A percentile compares a stretch with the other conserved stretches of the same genome.
Evolutionary conservation across 2,888 invertebrate species (phyloP).

Genomic region (Orchesellides sinensis): DNA sequence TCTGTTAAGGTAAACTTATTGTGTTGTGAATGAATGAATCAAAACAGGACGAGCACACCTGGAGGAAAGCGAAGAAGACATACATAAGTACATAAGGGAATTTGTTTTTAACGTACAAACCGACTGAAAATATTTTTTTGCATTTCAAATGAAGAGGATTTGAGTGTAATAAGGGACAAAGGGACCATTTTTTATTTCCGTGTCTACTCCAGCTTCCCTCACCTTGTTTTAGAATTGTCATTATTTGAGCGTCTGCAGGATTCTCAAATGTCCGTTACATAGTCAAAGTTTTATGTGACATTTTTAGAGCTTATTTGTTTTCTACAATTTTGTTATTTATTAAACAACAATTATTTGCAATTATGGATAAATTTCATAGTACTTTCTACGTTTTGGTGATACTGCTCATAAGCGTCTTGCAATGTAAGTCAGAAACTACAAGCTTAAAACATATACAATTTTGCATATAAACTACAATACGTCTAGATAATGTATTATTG

Average conservation of each 20-base stretch:
- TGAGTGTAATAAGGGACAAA: constrained; percentile 30
- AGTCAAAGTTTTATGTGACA: background rate
- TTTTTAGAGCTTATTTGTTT: constrained; percentile 14
- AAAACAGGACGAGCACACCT: constrained; percentile 39
- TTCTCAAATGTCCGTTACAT: constrained; percentile 33
- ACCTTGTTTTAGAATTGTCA: constrained; percentile 14
- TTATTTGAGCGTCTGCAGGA: background rate
- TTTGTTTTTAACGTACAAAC: constrained; percentile 39
- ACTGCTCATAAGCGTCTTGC: background rate
- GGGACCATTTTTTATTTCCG: constrained; percentile 10
- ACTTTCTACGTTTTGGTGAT: background rate
- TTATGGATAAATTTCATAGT: background rate
- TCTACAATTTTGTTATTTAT: background rate
- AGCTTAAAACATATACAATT: background rate
- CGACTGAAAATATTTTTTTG: constrained; percentile 17
- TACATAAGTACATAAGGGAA: constrained; percentile 14
- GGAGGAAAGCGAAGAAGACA: constrained; percentile 9
- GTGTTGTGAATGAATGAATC: constrained; percentile 38
- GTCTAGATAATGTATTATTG: constrained; percentile 71
- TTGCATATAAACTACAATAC: constrained; percentile 59
- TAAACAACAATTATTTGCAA: background rate
- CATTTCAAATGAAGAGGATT: background rate
- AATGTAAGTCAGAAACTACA: constrained; percentile 29
- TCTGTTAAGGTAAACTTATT: too few species aligned
- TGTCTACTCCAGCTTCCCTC: constrained; percentile 27